Base-by-base conservation (phyloP, 64 coral and sea anemone species). In the Stylophora pistillata region DNA sequence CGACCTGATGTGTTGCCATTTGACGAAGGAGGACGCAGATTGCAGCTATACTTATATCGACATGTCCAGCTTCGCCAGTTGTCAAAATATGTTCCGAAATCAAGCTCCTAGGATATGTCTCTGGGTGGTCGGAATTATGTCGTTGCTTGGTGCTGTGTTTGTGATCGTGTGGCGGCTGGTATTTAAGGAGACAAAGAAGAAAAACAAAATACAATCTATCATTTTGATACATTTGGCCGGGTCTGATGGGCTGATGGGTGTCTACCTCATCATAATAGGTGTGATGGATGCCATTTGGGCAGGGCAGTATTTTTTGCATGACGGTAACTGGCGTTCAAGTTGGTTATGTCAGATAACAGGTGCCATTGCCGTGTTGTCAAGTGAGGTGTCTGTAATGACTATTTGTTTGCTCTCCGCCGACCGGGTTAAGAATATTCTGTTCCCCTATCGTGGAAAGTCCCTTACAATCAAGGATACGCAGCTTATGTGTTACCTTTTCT, bases 241-340 rank as follows among this genome's bases (percentile, higher is more conserved):
- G 32, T 37, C 85, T 71, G 85, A 87, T 57, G 72, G 72, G 5
- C 62, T 87, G 2, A 87, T 87, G 86, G 86, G 86, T 2, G 55
- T 88, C 13, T 88, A 88, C 21, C 72, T 88, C 4, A 41, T 88
- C 2, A 15, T 60, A 15, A 88, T 88, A 31, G 86, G 13, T 4
- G 30, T 30, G 14, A 15, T 76, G 47, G 71, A 88, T 63, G 17
- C n/a, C 16, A 10, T 62, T 20, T 88, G 86, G 86, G 17, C 16
- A 25, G 86, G 86, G 3, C 55, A 88, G 60, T 88, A 88, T 71
- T 88, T 59, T 33, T 6, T 56, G 13, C 86, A 88, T 32, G 86
- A 88, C 86, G 10, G 30, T 2, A 18, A 88, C 3, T 88, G 86
- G 86, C 72, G 86, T 60, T 15, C 73, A 11, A 73, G 71, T 2